Base-by-base conservation (phyloP, 37 sponge, comb jelly and placozoan genomes). In the Ephydatia muelleri region DNA sequence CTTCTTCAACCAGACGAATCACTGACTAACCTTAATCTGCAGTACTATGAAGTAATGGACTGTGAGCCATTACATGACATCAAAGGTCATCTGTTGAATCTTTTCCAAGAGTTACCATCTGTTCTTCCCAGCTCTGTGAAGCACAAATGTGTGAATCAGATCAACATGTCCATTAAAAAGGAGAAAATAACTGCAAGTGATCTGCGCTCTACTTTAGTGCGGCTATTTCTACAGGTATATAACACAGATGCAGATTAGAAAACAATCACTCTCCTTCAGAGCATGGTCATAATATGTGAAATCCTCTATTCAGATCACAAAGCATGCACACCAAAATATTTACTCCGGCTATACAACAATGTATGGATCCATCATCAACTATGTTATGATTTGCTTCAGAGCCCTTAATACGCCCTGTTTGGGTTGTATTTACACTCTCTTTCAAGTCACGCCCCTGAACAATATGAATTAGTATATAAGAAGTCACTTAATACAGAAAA, bases 331-430 rank as follows among this genome's bases (percentile, higher is more conserved):
- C 86, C 86, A 23, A 79, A 38, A n/a, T 47, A 64, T 40, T 34
- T 85, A 14, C 72, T 85, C 33, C 72, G 43, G 23, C 38, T 85
- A 57, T 85, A 85, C 72, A 84, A 84, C 31, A 34, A 19, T n/a
- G 79, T 73, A 40, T 85, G 86, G 86, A 33, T 65, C 39, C 86
- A 85, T 65, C 79, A 85, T 78, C 80, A 78, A 73, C 32, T 85
- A 31, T 78, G 79, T 26, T 31, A 32, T 36, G 40, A 78, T 12
- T 73, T 85, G 9, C 47, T 85, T 57, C 79, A 49, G 22, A 79
- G 43, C 23, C 86, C 86, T 16, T 34, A 76, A 26, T 26, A 37
- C 11, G 37, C 69, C 8, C 33, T 85, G 12, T 85, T 71, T 78
- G 72, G 86, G 34, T 34, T 65, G 14, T 79, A 85, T 64, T 27